A percentile compares a stretch with the other conserved stretches of the same genome.
phyloP scores from a whole-genome alignment of 1,140 invertebrate genomes.

The Babylonia areolata region DNA sequence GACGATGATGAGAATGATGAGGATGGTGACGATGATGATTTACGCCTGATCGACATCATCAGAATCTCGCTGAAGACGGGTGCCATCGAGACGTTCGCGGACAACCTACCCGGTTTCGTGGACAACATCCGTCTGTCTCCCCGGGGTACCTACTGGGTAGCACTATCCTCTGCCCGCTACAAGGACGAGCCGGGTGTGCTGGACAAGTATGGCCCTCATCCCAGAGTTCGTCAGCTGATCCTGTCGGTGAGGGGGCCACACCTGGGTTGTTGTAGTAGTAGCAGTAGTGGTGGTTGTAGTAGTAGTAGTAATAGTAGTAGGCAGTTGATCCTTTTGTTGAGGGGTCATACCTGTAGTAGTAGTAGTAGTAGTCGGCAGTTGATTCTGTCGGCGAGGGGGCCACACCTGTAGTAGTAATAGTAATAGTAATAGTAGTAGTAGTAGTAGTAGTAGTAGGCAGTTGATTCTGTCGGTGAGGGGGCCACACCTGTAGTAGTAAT shows the following conservation, averaged over 20 bases:
- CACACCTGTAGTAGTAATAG: no score
- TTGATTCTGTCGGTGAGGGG: no score
- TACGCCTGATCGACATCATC: no score
- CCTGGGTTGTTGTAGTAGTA: neutral
- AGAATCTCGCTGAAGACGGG: constrained; percentile 79
- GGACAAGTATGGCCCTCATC: constrained; percentile 70
- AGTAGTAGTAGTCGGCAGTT: no score
- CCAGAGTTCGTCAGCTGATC: constrained; percentile 72
- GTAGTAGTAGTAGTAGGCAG: no score
- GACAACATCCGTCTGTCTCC: constrained; percentile 86
- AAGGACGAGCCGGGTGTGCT: constrained; percentile 60
- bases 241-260: constrained; percentile 59
- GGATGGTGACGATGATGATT: neutral
- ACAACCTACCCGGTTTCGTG: constrained; percentile 73
- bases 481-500: no score
- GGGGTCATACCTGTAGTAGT: no score
- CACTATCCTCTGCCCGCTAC: constrained; percentile 77
- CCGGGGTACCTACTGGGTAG: constrained; percentile 83
- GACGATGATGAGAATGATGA: neutral
- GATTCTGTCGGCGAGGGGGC: no score
- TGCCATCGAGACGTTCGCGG: constrained; percentile 59
- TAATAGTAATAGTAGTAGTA: no score
- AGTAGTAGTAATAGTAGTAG: neutral
- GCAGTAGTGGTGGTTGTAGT: neutral
- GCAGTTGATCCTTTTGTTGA: neutral